Conservation (phyloP, 2,888 invertebrate species). For the Alloscopus bannaensis region DNA sequence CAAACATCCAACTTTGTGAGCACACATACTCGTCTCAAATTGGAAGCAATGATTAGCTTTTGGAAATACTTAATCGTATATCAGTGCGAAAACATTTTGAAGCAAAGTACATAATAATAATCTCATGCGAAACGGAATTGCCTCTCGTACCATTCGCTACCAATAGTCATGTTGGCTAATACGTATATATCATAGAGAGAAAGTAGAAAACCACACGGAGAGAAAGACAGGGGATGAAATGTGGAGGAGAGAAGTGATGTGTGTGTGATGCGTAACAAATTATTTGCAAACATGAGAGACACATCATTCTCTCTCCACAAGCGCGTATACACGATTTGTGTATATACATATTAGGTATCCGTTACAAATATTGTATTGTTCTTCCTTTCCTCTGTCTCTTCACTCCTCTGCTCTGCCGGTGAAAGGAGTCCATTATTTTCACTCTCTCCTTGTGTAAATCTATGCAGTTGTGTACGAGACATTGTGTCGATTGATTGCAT, state of each 20-base stretch:
- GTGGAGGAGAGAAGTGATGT: too few species aligned
- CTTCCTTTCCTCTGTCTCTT: neutral
- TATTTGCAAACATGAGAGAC: conserved; percentile 21
- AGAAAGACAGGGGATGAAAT: neutral
- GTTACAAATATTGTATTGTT: neutral
- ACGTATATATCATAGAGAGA: neutral
- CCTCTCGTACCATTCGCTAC: neutral
- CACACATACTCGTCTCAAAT: neutral
- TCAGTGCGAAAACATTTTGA: neutral
- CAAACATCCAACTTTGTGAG: neutral
- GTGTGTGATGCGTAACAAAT: conserved; percentile 3
- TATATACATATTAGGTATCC: too few species aligned
- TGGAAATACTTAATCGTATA: neutral
- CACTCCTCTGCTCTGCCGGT: too few species aligned
- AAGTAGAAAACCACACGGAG: neutral
- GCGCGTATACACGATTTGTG: too few species aligned
- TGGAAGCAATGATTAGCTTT: neutral
- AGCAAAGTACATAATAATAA: neutral
- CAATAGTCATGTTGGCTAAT: neutral
- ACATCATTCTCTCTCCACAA: too few species aligned
- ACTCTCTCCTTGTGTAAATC: too few species aligned
- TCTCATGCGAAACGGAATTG: neutral
- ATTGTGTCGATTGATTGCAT: neutral
- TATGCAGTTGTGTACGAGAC: neutral
- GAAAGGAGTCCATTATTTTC: too few species aligned